phyloP scores from a whole-genome alignment of 2,888 invertebrate species.

The Nipponacmea schrenckii region DNA sequence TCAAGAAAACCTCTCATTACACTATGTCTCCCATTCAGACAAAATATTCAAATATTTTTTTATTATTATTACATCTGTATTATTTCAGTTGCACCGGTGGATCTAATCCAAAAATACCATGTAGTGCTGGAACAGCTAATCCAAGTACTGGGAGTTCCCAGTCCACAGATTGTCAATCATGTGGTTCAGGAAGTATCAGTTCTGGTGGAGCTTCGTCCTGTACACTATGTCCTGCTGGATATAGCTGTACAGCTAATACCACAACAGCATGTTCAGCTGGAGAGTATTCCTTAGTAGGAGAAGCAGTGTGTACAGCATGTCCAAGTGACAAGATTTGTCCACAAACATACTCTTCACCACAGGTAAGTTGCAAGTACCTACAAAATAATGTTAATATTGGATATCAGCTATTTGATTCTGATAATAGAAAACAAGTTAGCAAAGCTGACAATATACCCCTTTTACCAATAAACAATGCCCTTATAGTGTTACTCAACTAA shows the following conservation, averaged over 20 bases:
- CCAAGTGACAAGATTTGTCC: slow-evolving; percentile 54
- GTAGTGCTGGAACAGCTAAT: slow-evolving; percentile 45
- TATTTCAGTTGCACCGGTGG: slow-evolving; percentile 46
- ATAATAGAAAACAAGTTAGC: too few relatives aligned
- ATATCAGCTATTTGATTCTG: too few relatives aligned
- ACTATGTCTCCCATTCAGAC: too few relatives aligned
- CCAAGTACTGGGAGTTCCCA: slow-evolving; percentile 27
- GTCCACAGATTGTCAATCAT: slow-evolving; percentile 34
- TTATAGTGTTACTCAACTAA: too few relatives aligned
- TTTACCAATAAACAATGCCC: too few relatives aligned
- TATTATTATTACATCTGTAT: not conserved
- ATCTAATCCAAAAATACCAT: slow-evolving; percentile 30
- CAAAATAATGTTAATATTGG: not conserved
- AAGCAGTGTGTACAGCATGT: slow-evolving; percentile 52
- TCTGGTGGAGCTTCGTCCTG: slow-evolving; percentile 44
- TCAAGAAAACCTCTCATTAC: too few relatives aligned
- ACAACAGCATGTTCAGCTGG: slow-evolving; percentile 42
- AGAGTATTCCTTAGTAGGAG: slow-evolving; percentile 48
- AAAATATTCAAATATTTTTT: too few relatives aligned
- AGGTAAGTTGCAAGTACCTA: slow-evolving; percentile 26
- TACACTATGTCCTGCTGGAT: slow-evolving; percentile 56
- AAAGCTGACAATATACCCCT: too few relatives aligned
- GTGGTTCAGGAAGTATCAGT: slow-evolving; percentile 41
- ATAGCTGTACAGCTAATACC: slow-evolving; percentile 38
- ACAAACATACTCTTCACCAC: slow-evolving; percentile 32